Conservation (phyloP, 2,113 vertebrate genomes). For the Spermophilus dauricus region DNA sequence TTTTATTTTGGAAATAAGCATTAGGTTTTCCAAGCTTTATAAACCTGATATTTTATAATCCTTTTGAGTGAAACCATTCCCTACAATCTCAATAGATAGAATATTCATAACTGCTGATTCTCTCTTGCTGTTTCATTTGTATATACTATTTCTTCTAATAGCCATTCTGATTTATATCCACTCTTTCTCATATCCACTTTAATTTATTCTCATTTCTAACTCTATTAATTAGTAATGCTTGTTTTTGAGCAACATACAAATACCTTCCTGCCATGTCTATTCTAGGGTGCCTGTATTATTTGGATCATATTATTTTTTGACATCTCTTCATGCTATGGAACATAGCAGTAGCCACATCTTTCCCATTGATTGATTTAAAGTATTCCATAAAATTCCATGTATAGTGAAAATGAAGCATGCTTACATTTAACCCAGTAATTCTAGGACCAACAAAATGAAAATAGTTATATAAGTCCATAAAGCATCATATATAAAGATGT, state of each 20-base stretch:
- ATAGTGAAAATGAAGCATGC: not conserved
- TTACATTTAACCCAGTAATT: not conserved
- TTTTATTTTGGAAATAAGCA: not conserved
- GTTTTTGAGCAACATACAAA: not conserved
- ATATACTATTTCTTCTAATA: not conserved
- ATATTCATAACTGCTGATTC: slow-evolving; percentile 16
- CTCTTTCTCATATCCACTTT: not conserved
- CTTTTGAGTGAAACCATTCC: not conserved
- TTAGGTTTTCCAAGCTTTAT: not conserved
- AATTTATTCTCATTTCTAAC: not conserved
- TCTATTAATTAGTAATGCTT: not conserved
- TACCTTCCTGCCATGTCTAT: not conserved
- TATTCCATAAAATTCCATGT: not conserved
- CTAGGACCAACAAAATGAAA: not conserved
- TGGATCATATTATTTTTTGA: not conserved
- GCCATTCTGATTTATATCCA: not conserved
- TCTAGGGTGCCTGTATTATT: not conserved
- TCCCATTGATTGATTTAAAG: not conserved
- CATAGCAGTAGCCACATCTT: not conserved
- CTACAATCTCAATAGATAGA: not conserved
- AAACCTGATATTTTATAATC: not conserved
- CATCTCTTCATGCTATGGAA: not conserved
- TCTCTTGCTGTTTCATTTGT: not conserved
- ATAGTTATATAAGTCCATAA: too few relatives aligned
- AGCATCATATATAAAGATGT: not conserved